These are phyloP conservation scores for Papilio polyxenes DNA, from an alignment of 1,140 invertebrate species.

Conservation along the genomic window DNA sequence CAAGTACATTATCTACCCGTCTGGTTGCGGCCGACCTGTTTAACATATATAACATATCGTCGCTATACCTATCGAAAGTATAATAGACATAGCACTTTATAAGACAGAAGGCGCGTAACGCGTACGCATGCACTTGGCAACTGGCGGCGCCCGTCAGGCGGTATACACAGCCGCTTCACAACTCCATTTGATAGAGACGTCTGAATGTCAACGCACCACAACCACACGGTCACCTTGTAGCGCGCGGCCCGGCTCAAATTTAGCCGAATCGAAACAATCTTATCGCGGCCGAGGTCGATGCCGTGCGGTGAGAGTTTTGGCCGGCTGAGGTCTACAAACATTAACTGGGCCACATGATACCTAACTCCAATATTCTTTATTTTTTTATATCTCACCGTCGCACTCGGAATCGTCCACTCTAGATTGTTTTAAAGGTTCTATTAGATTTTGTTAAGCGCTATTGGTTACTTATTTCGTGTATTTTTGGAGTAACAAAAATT, in stretches of 20 bases:
- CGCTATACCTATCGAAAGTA: neutral
- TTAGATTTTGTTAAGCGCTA: too few relatives aligned
- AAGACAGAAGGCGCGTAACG: neutral
- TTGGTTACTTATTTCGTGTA: too few relatives aligned
- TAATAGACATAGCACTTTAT: neutral
- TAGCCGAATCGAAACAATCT: conserved; percentile 55
- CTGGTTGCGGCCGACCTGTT: too few relatives aligned
- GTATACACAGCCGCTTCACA: conserved; percentile 35
- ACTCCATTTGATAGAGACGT: conserved; percentile 57
- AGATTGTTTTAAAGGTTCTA: neutral
- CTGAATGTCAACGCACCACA: conserved; percentile 73
- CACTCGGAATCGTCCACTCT: too few relatives aligned
- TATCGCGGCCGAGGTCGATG: conserved; percentile 42
- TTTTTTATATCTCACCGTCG: neutral
- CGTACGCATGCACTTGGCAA: conserved; percentile 24
- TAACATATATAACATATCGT: neutral
- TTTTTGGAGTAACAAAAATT: neutral
- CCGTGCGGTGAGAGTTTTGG: neutral
- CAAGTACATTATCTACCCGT: too few relatives aligned
- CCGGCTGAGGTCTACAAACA: neutral
- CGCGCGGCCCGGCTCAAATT: conserved; percentile 56
- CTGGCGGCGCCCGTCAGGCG: conserved; percentile 30
- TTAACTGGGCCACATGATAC: neutral
- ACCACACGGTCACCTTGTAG: conserved; percentile 70
- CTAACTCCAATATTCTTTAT: neutral